These are phyloP conservation scores for Urocitellus parryii DNA, from an alignment of 2,113 vertebrate genomes.

Conservation along the genomic window DNA sequence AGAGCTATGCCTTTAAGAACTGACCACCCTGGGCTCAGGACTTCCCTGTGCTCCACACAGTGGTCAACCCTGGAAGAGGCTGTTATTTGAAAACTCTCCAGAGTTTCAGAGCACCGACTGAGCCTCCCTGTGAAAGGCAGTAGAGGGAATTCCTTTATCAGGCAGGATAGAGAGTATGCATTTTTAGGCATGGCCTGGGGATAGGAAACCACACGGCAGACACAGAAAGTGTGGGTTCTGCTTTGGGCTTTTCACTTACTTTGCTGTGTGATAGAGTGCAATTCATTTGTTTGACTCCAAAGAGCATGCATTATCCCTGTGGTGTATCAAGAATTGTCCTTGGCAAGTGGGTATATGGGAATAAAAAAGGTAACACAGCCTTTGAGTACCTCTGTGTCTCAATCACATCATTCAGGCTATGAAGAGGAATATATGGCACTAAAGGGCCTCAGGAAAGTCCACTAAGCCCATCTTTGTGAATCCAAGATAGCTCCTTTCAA, in stretches of 20 bases:
- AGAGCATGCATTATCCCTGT: rapidly evolving
- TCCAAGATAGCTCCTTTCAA: background rate
- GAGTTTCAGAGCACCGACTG: background rate
- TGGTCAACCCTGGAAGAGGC: rapidly evolving
- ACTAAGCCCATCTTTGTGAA: background rate
- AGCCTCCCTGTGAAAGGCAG: background rate
- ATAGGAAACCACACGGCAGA: background rate
- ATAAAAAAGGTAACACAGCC: background rate
- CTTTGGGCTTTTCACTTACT: background rate
- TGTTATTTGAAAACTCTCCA: background rate
- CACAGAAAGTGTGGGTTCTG: background rate
- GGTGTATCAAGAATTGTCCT: background rate
- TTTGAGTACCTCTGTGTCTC: no score
- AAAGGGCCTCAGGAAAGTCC: background rate
- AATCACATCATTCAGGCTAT: background rate
- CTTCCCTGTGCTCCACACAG: background rate
- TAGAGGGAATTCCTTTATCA: background rate
- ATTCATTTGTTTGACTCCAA: background rate
- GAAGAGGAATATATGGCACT: background rate
- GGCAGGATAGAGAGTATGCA: background rate
- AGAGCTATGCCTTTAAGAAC: background rate
- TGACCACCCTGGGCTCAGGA: background rate
- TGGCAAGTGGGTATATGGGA: background rate
- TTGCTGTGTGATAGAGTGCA: background rate
- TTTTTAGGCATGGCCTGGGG: background rate